Evolutionary conservation across 2,797 vertebrate species (phyloP), one percentile per base, ranked within the genome.

Genomic region (Euthynnus affinis): DNA sequence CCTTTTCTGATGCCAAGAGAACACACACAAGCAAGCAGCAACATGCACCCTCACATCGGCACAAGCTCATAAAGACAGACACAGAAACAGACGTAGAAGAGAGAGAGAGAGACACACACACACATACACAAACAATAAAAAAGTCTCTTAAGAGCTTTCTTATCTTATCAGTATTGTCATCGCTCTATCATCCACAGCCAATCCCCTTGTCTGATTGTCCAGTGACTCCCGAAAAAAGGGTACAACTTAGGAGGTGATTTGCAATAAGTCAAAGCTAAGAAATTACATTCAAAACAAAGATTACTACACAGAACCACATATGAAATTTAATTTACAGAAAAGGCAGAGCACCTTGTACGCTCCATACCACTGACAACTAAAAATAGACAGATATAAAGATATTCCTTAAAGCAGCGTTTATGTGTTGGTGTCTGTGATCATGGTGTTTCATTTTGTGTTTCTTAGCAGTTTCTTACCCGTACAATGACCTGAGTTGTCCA

Each of bases 91-190:
- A 61, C 56, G 22, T 44, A 77, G 59, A 58, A 18, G 22, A 69
- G 22, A 46, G 42, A 46, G 42, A 48, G 6, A 64, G 61, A 67
- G 56, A 55, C 37, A 34, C 42, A 63, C 68, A 62, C 74, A 74
- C 49, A 61, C 66, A 78, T n/a, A 86, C 76, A 80, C 86, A 82
- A 76, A 82, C 88, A 89, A 89, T 91, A 87, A 85, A 74, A 90
- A 91, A 88, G 84, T 91, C 87, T 90, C 82, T 81, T 80, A 90
- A 93, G 86, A 80, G 85, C 86, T 89, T 89, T 78, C 89, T 91
- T 93, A 94, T 93, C 92, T 93, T 91, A 94, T 94, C 94, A 62
- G 71, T 62, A 65, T 85, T 94, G 92, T 95, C 90, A 92, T 94
- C 88, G 75, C 91, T 92, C 87, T 93, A 89, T 95, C 89, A 82